phyloP scores from a whole-genome alignment of 2,888 invertebrate genomes.

The Ptycholaimellus sp. region DNA sequence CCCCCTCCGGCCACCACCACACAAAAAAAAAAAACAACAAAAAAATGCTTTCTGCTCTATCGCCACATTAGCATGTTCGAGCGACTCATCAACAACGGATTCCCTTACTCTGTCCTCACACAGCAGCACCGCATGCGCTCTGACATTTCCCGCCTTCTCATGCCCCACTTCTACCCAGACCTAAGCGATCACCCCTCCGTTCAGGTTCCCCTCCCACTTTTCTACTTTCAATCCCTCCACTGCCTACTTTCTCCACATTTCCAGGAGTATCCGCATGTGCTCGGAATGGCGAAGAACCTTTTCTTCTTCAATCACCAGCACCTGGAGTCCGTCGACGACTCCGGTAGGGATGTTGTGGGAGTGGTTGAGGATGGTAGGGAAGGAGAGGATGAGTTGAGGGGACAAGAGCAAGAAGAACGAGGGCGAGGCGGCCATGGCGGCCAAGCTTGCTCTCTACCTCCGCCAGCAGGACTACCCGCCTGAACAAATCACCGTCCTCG shows the following conservation, averaged over 20 bases:
- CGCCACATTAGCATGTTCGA: constrained; percentile 55
- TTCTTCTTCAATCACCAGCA: constrained; percentile 41
- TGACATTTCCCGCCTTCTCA: constrained; percentile 36
- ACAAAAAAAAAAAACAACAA: too few species aligned
- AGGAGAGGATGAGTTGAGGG: too few species aligned
- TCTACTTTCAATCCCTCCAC: too few species aligned
- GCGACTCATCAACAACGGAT: constrained; percentile 30
- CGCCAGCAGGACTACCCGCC: constrained; percentile 11
- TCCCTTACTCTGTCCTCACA: constrained; percentile 37
- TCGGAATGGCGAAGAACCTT: constrained; percentile 39
- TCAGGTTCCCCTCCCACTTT: too few species aligned
- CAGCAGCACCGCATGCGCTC: constrained; percentile 54
- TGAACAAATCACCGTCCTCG: too few species aligned
- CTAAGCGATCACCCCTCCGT: too few species aligned
- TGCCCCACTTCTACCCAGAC: constrained; percentile 47
- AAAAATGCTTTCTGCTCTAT: constrained; percentile 40
- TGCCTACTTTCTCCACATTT: too few species aligned
- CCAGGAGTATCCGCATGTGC: constrained; percentile 35
- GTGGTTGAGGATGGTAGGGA: too few species aligned
- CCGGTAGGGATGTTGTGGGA: too few species aligned
- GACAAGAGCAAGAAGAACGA: too few species aligned
- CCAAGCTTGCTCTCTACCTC: constrained; percentile 19
- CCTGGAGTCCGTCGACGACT: too few species aligned
- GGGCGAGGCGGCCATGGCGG: constrained; percentile 41
- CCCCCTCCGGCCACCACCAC: too few species aligned